Evolutionary conservation across 2,113 vertebrate species (phyloP), one percentile per base, ranked within the genome.

Genomic region (Empidonax traillii): DNA sequence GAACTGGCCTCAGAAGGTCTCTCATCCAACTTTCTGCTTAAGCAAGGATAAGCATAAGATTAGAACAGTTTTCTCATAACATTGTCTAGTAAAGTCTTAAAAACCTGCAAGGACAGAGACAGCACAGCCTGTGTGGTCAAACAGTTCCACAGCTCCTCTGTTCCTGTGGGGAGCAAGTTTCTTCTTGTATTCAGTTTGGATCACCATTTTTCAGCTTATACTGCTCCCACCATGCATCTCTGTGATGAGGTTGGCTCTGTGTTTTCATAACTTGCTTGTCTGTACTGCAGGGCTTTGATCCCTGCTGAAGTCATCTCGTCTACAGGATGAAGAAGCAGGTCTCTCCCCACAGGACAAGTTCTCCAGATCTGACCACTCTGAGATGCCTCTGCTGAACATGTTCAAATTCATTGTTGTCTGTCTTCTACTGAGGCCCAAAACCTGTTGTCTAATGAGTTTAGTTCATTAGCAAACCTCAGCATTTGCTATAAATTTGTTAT

Each of bases 151-250:
- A 79, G 53, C 30, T 62, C 4, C 1, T 24, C 24, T 19, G 6
- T 33, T 8, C 23, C 12, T 13, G 21, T 0, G 2, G 13, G 27
- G 21, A 91, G 7, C 7, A 61, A 56, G 10, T 35, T 85, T 76
- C 52, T 51, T 37, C 10, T 10, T 65, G 30, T 2, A 22, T 14
- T 8, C 49, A 73, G 27, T 30, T 33, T 39, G 49, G 9, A 49
- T 44, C 61, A 62, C 0, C 0, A 0, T 1, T 49, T 41, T 35
- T 80, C 12, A 14, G 9, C 4, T 55, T 53, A 10, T 2, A 2
- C 4, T 44, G 22, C 8, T 83, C 30, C 71, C 27, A 43, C 14
- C 28, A 33, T 3, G 14, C 7, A 62, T 4, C n/a, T n/a, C 37
- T 67, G 14, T 14, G 9, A 46, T 1, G 2, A 73, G 28, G 18